phyloP scores from a whole-genome alignment of 2,113 vertebrate genomes.

The Gulo gulo region DNA sequence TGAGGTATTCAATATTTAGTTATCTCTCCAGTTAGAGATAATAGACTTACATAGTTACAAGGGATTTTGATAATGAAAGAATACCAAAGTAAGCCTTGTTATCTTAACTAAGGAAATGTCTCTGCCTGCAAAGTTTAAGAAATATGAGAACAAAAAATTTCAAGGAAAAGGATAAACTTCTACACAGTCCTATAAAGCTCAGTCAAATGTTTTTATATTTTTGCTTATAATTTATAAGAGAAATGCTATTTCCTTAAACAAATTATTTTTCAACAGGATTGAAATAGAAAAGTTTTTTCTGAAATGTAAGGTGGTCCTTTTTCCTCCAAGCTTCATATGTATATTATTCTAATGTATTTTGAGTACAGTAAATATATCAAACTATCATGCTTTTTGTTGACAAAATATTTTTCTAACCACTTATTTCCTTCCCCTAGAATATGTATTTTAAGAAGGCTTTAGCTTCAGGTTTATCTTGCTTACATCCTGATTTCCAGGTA shows the following conservation, averaged over 20 bases:
- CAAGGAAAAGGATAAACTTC: slow-evolving; percentile 16
- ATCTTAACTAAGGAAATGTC: slow-evolving; percentile 48
- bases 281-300: slow-evolving; percentile 28
- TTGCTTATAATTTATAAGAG: neutral
- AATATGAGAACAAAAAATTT: neutral
- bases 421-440: slow-evolving; percentile 48
- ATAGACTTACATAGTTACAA: neutral
- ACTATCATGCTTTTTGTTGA: slow-evolving; percentile 31
- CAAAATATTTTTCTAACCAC: slow-evolving; percentile 58
- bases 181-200: slow-evolving; percentile 30
- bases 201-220: neutral
- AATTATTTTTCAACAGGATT: neutral
- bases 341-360: slow-evolving; percentile 68
- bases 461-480: slow-evolving; percentile 48
- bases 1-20: slow-evolving; percentile 19
- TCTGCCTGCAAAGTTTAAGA: neutral
- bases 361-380: slow-evolving; percentile 57
- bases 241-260: neutral
- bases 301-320: neutral
- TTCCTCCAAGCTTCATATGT: neutral
- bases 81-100: slow-evolving; percentile 1
- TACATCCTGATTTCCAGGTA: slow-evolving; percentile 61
- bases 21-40: slow-evolving; percentile 47
- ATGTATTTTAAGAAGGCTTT: slow-evolving; percentile 57
- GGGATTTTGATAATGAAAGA: slow-evolving; percentile 24